Evolutionary conservation across 2,113 vertebrate species (phyloP), one percentile per base, ranked within the genome.

Genomic region (Eurypyga helias): DNA sequence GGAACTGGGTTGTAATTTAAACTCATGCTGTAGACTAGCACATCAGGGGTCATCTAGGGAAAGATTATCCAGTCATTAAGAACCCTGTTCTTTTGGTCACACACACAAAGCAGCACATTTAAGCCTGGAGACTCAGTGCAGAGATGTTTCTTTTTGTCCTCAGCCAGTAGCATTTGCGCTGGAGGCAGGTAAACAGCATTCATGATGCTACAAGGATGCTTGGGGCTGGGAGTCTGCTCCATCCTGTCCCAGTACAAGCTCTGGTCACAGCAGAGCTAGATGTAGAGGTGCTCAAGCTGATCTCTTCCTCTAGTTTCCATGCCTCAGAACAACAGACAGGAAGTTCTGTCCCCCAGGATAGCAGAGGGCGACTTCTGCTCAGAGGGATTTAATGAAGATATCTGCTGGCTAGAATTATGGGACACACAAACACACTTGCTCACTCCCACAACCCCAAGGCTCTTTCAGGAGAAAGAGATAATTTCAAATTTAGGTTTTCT

Each of bases 1-100:
- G 77, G 95, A 38, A 14, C 71, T 2, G 97, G 98, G 1, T n/a
- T 77, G n/a, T 98, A 98, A 28, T 96, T 94, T 36, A 98, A 82
- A n/a, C 65, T 97, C 0, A 71, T 98, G 54, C 78, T 97, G 55
- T 98, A 98, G 29, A 98, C 62, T 11, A 98, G 81, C 45, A 79
- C 76, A 8, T 97, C 87, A 0, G 96, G 34, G 0, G 96, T 98
- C 87, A 98, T 69, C 98, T 98, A 65, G 21, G 67, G 13, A 69
- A 34, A 86, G 21, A 16, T 43, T 20, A 51, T 2, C 25, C 31
- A 20, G 19, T 13, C 71, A 23, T 28, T 29, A 46, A 77, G 19
- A 72, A 23, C 36, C 29, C 19, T 1, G 0, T 7, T 45, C 23
- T 21, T 49, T 17, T 19, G 34, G 11, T 38, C 45, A 9, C 19